Percentiles rank a stretch among this genome's conserved stretches.
phyloP scores from a whole-genome alignment of 2,113 vertebrate genomes.

The Labeo catla region DNA sequence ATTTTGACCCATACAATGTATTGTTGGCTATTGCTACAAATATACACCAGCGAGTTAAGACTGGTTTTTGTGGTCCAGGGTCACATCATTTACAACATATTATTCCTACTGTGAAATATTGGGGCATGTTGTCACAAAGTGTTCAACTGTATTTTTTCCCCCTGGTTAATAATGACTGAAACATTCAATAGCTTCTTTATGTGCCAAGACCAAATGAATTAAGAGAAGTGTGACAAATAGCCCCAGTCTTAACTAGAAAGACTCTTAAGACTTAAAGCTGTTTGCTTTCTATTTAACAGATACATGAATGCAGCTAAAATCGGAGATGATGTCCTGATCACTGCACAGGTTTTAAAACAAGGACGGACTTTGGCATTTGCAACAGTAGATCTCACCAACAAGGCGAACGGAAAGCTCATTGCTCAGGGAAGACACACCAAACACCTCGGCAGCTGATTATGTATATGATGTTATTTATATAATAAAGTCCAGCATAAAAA shows the following conservation, averaged over 20 bases:
- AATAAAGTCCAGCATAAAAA: constrained; percentile 68
- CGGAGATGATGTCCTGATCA: constrained; percentile 91
- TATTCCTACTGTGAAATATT: background rate
- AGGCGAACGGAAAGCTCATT: constrained; percentile 87
- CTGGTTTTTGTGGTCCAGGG: too few species aligned
- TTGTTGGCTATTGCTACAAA: too few species aligned
- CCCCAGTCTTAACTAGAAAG: background rate
- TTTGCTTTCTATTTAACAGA: constrained; percentile 68
- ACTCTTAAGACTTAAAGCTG: background rate
- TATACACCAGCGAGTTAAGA: too few species aligned
- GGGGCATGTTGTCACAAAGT: background rate
- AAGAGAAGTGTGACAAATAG: background rate
- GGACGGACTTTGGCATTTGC: constrained; percentile 88
- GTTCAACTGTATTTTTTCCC: background rate
- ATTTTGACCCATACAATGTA: too few species aligned
- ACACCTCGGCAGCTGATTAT: constrained; percentile 79
- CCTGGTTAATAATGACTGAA: background rate
- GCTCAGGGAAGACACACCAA: constrained; percentile 97
- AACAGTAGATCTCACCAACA: constrained; percentile 90
- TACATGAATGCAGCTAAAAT: constrained; percentile 92
- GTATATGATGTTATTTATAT: constrained; percentile 29
- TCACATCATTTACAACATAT: too few species aligned
- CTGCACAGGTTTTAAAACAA: constrained; percentile 91
- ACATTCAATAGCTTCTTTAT: background rate
- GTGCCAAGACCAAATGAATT: background rate